Base-by-base conservation (phyloP, 2,797 vertebrate genomes). In the Tympanoctomys barrerae region DNA sequence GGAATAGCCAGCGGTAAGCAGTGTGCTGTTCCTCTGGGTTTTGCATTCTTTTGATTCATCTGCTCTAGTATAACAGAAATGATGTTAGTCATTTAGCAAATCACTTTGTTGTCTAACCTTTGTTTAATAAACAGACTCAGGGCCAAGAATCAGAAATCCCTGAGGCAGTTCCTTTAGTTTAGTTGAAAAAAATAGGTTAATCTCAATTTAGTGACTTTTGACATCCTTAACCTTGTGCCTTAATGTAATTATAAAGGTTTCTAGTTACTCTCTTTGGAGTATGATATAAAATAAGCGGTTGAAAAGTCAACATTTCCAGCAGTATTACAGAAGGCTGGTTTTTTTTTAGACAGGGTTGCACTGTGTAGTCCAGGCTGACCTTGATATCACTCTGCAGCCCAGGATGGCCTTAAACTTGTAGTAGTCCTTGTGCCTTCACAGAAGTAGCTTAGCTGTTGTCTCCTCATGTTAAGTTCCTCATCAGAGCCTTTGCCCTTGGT, bases 101-200 rank as follows among this genome's bases (percentile, higher is more conserved):
- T 57, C 61, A 52, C 88, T 96, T 96, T 78, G 71, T 97, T 97
- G 97, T 75, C 94, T 97, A 87, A 95, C 62, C 36, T 96, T 96
- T 98, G 95, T 97, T 97, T 97, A 79, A 96, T 95, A 97, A 93
- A 92, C 95, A 96, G 96, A 97, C 33, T 89, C 64, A 66, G 70
- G 88, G 82, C 94, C 96, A 92, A 96, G 95, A 97, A 87, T 94
- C 86, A 95, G 91, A 97, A 95, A 84, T 97, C 89, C 85, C 71
- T 97, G 92, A 3, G 26, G 81, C 77, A 91, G 71, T 96, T 97
- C 64, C 89, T 98, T 97, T 96, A 95, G 73, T 94, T 97, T 96
- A 97, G 86, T 81, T 89, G 80, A 91, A 89, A 93, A 92, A 85
- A 95, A 88, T 78, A 87, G 90, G 24, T 77, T 96, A 62, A 26